Evolutionary conservation across 2,113 vertebrate species (phyloP).

Genomic region (Myotis davidii): DNA sequence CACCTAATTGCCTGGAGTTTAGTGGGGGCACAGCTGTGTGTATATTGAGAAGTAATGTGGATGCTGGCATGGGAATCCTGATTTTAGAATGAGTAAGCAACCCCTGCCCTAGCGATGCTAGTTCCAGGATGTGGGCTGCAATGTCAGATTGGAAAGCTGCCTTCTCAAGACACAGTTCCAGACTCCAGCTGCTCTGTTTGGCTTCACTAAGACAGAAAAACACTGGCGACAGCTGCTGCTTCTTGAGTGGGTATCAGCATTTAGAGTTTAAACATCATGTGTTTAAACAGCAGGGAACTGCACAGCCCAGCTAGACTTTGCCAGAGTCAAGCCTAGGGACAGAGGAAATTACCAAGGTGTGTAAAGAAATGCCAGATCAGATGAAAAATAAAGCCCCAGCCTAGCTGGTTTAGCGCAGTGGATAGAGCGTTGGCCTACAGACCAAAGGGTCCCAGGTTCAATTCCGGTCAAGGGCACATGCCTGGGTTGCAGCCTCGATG

Average conservation of each 20-base stretch:
- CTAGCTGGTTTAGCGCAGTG: too few species aligned
- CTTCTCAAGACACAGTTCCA: slow-evolving; percentile 57
- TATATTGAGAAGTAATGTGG: neutral
- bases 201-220: slow-evolving; percentile 56
- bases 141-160: slow-evolving; percentile 35
- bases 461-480: too few species aligned
- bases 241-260: slow-evolving; percentile 26
- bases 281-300: slow-evolving; percentile 54
- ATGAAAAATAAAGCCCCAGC: neutral
- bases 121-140: slow-evolving; percentile 52
- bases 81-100: slow-evolving; percentile 24
- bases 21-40: neutral
- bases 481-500: too few species aligned
- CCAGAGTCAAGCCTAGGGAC: slow-evolving; percentile 2
- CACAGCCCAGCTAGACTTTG: slow-evolving; percentile 30
- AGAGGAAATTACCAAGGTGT: slow-evolving; percentile 42
- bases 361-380: slow-evolving; percentile 43
- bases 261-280: slow-evolving; percentile 65
- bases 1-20: neutral
- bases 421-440: too few species aligned
- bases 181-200: slow-evolving; percentile 34
- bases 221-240: slow-evolving; percentile 37
- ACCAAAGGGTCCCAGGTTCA: too few species aligned
- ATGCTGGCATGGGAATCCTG: slow-evolving; percentile 1
- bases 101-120: neutral